Evolutionary conservation across 2,888 invertebrate species (phyloP).

Genomic region (Hofmannophila pseudospretella): DNA sequence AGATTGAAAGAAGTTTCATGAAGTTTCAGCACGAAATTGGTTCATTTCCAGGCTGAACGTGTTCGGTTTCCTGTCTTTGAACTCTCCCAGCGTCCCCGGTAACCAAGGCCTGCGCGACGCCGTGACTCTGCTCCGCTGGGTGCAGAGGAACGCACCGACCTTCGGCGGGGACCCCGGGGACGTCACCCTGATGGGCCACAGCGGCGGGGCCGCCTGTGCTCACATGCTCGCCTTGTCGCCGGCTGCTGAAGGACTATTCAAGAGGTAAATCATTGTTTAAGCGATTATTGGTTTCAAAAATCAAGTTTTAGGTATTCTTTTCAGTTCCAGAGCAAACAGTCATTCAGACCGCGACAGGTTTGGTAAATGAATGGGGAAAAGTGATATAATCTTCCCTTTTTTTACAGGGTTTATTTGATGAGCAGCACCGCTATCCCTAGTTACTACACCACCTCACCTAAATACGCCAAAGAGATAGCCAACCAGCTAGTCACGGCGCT

Average conservation of each 20-base stretch:
- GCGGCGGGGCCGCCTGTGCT: constrained; percentile 46
- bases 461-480: constrained; percentile 34
- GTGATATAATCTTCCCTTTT: too few relatives aligned
- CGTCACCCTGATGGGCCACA: constrained; percentile 62
- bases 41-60: constrained; percentile 58
- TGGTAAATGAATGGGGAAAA: too few relatives aligned
- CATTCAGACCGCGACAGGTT: too few relatives aligned
- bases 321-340: too few relatives aligned
- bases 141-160: constrained; percentile 44
- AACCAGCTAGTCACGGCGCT: constrained; percentile 50
- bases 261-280: constrained; percentile 33
- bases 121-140: constrained; percentile 61
- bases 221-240: constrained; percentile 51
- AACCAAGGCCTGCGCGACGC: constrained; percentile 63
- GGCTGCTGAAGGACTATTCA: constrained; percentile 47
- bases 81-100: constrained; percentile 52
- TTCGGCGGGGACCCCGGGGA: constrained; percentile 63
- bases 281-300: too few relatives aligned
- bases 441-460: constrained; percentile 45
- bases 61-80: constrained; percentile 66
- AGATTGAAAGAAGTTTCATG: too few relatives aligned
- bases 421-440: constrained; percentile 48
- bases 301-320: too few relatives aligned
- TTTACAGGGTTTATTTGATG: constrained; percentile 53
- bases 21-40: too few relatives aligned